Percentiles rank a stretch among this genome's conserved stretches.
These are phyloP conservation scores for Myotis brandtii DNA, from an alignment of 2,113 vertebrate genomes.

Conservation along the genomic window DNA sequence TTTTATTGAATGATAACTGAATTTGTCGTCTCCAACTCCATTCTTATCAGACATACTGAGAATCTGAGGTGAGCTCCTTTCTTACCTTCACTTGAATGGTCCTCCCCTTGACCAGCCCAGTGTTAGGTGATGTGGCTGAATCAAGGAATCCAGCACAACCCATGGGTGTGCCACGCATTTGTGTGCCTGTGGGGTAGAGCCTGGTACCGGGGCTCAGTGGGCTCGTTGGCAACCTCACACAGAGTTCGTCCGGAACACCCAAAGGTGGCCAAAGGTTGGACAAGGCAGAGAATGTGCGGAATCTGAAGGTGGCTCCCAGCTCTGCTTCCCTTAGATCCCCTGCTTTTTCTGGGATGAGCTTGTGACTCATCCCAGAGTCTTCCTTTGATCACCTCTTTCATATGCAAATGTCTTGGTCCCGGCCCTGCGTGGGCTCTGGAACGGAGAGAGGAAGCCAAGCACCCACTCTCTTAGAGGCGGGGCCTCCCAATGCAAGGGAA, in stretches of 20 bases:
- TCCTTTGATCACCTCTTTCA: background rate
- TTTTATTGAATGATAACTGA: background rate
- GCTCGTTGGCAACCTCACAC: background rate
- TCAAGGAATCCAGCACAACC: background rate
- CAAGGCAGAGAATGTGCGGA: background rate
- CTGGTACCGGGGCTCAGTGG: background rate
- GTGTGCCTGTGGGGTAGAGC: background rate
- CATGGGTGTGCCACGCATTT: fast-evolving
- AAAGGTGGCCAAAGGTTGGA: background rate
- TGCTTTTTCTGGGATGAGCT: background rate
- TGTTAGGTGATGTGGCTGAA: background rate
- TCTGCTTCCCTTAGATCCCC: background rate
- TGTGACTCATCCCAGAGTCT: background rate
- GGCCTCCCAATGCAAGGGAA: background rate
- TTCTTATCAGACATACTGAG: background rate
- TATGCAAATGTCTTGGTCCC: background rate
- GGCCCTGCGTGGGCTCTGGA: background rate
- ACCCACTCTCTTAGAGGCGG: constrained; percentile 44
- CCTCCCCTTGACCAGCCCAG: background rate
- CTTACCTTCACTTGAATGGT: background rate
- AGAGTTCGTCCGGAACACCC: too few relatives aligned
- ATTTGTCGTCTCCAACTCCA: background rate
- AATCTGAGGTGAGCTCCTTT: background rate
- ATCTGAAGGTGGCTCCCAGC: background rate
- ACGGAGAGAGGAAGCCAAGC: constrained; percentile 42